Conservation (phyloP, 2,113 vertebrate genomes). For the Poecilia latipinna region DNA sequence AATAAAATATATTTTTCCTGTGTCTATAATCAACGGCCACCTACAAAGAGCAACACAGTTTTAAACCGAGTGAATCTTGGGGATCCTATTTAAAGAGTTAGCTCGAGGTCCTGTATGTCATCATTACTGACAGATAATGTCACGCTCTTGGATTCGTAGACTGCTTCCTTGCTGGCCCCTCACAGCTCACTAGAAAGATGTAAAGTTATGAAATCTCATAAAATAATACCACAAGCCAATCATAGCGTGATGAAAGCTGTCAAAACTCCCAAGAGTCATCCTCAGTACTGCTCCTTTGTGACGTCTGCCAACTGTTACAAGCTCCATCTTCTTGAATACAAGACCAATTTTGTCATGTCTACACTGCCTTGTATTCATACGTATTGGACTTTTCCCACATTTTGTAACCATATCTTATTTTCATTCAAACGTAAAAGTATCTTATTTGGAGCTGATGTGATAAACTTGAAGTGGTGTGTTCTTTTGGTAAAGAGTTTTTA, state of each 20-base stretch:
- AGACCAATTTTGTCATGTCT: slow-evolving; percentile 21
- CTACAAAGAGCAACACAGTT: slow-evolving; percentile 56
- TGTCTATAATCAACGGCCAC: background rate
- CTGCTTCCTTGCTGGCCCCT: slow-evolving; percentile 9
- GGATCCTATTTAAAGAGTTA: slow-evolving; percentile 5
- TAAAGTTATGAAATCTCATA: slow-evolving; percentile 33
- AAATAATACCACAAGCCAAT: slow-evolving; percentile 20
- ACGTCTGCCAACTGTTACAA: slow-evolving; percentile 37
- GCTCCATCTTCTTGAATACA: slow-evolving; percentile 17
- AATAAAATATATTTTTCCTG: background rate
- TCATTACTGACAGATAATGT: slow-evolving; percentile 1
- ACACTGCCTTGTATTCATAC: background rate
- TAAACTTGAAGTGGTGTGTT: background rate
- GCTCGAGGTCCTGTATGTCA: background rate
- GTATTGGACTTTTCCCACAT: background rate
- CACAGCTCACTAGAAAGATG: slow-evolving; percentile 45
- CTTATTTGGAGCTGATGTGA: background rate
- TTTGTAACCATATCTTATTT: background rate
- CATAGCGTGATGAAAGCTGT: slow-evolving; percentile 25
- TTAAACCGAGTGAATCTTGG: slow-evolving; percentile 23
- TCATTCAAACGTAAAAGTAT: background rate
- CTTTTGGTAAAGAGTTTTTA: background rate
- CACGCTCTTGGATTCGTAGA: background rate
- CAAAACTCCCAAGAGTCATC: slow-evolving; percentile 14
- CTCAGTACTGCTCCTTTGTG: slow-evolving; percentile 13